Evolutionary conservation across 2,797 vertebrate species (phyloP), one percentile per base, ranked within the genome.

Genomic region (Serranus cabrilla): DNA sequence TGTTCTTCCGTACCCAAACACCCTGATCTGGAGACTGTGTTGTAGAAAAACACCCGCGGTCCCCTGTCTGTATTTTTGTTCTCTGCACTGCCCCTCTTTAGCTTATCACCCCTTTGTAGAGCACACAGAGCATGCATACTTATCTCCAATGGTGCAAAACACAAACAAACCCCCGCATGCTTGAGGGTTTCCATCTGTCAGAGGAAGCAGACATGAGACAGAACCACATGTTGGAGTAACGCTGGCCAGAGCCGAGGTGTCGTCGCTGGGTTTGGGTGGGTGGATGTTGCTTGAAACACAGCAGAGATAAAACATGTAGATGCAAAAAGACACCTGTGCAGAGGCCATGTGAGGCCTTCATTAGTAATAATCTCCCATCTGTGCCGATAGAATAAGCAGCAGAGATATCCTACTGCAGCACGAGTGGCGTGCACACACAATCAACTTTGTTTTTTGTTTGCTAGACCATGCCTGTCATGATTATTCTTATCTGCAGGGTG

Each of bases 81-180:
- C 51, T 74, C 39, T 61, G 43, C 23, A 11, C 58, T 50, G 50
- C 23, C 57, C 66, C 61, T 77, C 71, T 83, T 87, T 63, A 79
- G 67, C 85, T 85, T 89, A 90, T 89, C 89, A 79, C 66, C 64
- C 75, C 76, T 87, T 80, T 85, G 89, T 88, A 47, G 55, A 87
- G 21, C 57, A 42, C 75, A 82, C 71, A 82, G 68, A 86, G 52
- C 86, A 81, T 50, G 71, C 80, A 62, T 74, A 84, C 89, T 92
- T 90, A 91, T 91, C 89, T 91, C 82, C 85, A 87, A 76, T 82
- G 89, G 79, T 79, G 92, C 89, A 87, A 85, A 92, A 92, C 88
- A 78, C 89, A 90, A 93, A 91, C 89, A 89, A 79, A 69, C 71
- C 80, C 63, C 81, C 2, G 11, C 46, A 49, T 62, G 84, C 77